Evolutionary conservation across 2,888 invertebrate genomes (phyloP).

Genomic region (Theretra japonica): DNA sequence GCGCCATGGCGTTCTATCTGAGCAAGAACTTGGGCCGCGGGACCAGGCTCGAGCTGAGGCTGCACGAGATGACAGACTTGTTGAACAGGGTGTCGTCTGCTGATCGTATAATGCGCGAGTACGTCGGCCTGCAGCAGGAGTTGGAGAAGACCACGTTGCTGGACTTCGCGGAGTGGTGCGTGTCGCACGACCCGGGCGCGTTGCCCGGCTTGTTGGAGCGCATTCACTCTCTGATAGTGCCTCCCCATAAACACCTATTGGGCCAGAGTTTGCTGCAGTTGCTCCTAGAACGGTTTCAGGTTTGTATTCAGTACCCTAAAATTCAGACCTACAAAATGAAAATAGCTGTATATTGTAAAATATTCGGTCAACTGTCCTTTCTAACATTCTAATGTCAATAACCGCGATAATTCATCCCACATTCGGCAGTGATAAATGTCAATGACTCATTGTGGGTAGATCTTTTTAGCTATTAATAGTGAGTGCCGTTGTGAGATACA

Average conservation of each 20-base stretch:
- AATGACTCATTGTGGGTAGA: slow-evolving; percentile 5
- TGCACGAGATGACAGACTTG: slow-evolving; percentile 86
- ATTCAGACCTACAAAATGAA: not conserved
- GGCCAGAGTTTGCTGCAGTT: slow-evolving; percentile 77
- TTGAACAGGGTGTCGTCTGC: slow-evolving; percentile 85
- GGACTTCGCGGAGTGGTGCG: slow-evolving; percentile 88
- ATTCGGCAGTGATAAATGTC: slow-evolving; percentile 19
- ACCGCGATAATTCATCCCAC: slow-evolving; percentile 20
- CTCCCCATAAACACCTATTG: slow-evolving; percentile 71
- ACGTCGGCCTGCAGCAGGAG: slow-evolving; percentile 79
- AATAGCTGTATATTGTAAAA: not conserved
- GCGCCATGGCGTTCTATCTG: slow-evolving; percentile 61
- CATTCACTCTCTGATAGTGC: slow-evolving; percentile 86
- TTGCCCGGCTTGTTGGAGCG: slow-evolving; percentile 87
- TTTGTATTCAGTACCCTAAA: slow-evolving; percentile 45
- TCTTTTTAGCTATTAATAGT: slow-evolving; percentile 17
- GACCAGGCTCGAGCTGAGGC: slow-evolving; percentile 83
- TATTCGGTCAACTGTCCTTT: not conserved
- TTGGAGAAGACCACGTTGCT: slow-evolving; percentile 87
- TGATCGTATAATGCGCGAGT: slow-evolving; percentile 85
- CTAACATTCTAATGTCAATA: slow-evolving; percentile 25
- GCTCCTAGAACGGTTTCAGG: slow-evolving; percentile 70
- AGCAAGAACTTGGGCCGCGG: slow-evolving; percentile 69
- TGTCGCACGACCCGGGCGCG: slow-evolving; percentile 87
- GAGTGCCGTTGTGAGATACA: not conserved